These are phyloP conservation scores for Bombus balteatus DNA, from an alignment of 1,140 invertebrate genomes.

Conservation along the genomic window DNA sequence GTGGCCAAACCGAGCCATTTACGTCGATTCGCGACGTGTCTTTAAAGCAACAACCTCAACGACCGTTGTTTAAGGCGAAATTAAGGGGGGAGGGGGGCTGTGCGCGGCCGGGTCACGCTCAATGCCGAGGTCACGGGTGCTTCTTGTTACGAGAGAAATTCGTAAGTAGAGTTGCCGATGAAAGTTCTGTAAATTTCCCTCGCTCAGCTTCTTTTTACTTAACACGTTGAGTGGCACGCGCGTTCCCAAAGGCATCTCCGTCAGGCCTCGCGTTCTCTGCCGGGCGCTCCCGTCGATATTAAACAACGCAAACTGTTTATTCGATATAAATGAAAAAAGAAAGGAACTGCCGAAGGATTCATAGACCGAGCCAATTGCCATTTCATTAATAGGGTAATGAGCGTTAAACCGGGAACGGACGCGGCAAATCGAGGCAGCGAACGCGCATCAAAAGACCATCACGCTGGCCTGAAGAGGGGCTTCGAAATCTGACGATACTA, in stretches of 20 bases:
- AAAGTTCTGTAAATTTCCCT: neutral
- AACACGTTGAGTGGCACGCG: too few species aligned
- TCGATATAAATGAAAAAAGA: neutral
- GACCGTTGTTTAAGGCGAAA: constrained; percentile 30
- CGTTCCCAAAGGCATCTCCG: too few species aligned
- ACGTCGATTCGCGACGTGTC: constrained; percentile 11
- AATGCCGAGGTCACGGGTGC: neutral
- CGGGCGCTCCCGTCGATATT: too few species aligned
- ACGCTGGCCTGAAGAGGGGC: neutral
- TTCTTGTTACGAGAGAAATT: neutral
- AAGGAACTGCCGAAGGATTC: neutral
- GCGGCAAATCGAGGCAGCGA: neutral
- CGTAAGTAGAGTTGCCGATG: neutral
- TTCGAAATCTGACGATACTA: constrained; percentile 53
- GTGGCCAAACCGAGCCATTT: neutral
- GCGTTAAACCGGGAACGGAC: constrained; percentile 23
- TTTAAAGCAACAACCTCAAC: constrained; percentile 16
- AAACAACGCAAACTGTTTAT: neutral
- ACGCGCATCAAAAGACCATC: constrained; percentile 42
- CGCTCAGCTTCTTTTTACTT: too few species aligned
- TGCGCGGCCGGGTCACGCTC: neutral
- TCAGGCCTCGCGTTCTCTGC: too few species aligned
- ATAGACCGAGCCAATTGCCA: neutral
- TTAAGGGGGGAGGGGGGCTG: constrained; percentile 8
- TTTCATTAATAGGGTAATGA: constrained; percentile 27